These are phyloP conservation scores for Xiphophorus birchmanni DNA, from an alignment of 2,797 vertebrate species.

Conservation along the genomic window DNA sequence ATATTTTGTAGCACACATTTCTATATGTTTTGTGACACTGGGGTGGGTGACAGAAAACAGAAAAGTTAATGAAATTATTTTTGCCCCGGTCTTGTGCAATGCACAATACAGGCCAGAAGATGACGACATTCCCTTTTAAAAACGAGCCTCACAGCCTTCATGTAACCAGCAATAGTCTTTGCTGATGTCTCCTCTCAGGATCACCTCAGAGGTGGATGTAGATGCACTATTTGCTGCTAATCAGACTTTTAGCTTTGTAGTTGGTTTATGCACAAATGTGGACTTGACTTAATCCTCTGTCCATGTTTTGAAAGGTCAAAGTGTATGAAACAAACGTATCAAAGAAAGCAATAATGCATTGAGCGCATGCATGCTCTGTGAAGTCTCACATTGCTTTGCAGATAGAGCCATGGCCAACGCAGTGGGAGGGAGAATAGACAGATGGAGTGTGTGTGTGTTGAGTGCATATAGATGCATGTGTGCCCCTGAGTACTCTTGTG, in stretches of 20 bases:
- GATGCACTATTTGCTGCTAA: neutral
- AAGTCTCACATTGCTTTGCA: conserved; percentile 52
- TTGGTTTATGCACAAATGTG: neutral
- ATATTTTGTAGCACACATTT: neutral
- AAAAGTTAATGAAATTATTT: neutral
- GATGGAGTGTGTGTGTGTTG: conserved; percentile 52
- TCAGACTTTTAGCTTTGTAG: neutral
- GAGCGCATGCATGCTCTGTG: conserved; percentile 34
- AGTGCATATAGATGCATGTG: neutral
- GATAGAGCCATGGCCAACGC: conserved; percentile 52
- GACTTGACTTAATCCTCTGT: neutral
- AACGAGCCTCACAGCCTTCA: neutral
- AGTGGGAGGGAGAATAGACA: conserved; percentile 63
- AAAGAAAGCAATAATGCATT: conserved; percentile 21
- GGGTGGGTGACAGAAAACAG: too few species aligned
- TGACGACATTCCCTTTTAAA: conserved; percentile 14
- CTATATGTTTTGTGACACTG: neutral
- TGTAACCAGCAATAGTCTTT: neutral
- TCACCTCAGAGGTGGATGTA: too few species aligned
- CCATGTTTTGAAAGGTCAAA: conserved; percentile 2
- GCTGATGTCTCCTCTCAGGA: neutral
- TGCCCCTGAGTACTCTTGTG: conserved; percentile 3
- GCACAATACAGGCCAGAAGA: conserved; percentile 33
- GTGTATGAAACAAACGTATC: conserved; percentile 5
- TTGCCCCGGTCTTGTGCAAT: conserved; percentile 10